Evolutionary conservation across 2,113 vertebrate genomes (phyloP).

Genomic region (Poeciliopsis retropinna): DNA sequence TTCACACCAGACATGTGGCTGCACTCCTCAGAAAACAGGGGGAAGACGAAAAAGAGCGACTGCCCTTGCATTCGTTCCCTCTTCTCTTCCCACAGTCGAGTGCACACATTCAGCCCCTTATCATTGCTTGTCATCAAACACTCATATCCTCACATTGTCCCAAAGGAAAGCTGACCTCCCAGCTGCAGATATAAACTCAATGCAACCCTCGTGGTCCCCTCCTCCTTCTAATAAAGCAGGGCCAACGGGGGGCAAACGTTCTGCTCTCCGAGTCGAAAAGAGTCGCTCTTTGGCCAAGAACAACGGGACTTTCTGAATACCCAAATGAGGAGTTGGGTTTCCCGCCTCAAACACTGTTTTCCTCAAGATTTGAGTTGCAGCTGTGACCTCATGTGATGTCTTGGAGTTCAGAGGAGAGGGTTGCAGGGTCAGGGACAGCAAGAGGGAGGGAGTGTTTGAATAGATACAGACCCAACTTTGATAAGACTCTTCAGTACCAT

Average conservation of each 20-base stretch:
- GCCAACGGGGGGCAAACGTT: slow-evolving; percentile 19
- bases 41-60: slow-evolving; percentile 8
- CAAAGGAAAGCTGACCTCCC: slow-evolving; percentile 75
- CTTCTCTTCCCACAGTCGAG: slow-evolving; percentile 25
- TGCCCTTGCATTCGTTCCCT: slow-evolving; percentile 23
- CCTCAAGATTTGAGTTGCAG: slow-evolving; percentile 61
- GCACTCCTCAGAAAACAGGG: not conserved
- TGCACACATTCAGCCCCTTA: slow-evolving; percentile 53
- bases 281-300: slow-evolving; percentile 5
- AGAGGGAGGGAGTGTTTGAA: slow-evolving; percentile 51
- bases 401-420: slow-evolving; percentile 22
- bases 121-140: slow-evolving; percentile 76
- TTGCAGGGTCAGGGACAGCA: slow-evolving; percentile 44
- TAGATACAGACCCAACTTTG: slow-evolving; percentile 45
- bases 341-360: slow-evolving; percentile 17
- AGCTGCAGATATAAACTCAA: slow-evolving; percentile 64
- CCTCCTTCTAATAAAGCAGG: slow-evolving; percentile 32
- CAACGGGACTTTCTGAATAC: slow-evolving; percentile 10
- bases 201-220: slow-evolving; percentile 35
- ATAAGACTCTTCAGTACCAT: slow-evolving; percentile 30
- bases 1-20: not conserved
- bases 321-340: slow-evolving; percentile 18
- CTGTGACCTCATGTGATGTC: slow-evolving; percentile 62
- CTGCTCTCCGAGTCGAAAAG: slow-evolving; percentile 26
- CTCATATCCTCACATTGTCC: slow-evolving; percentile 83